Evolutionary conservation across 2,888 invertebrate genomes (phyloP), one percentile per base, ranked within the genome.

Genomic region (Melanargia galathea): DNA sequence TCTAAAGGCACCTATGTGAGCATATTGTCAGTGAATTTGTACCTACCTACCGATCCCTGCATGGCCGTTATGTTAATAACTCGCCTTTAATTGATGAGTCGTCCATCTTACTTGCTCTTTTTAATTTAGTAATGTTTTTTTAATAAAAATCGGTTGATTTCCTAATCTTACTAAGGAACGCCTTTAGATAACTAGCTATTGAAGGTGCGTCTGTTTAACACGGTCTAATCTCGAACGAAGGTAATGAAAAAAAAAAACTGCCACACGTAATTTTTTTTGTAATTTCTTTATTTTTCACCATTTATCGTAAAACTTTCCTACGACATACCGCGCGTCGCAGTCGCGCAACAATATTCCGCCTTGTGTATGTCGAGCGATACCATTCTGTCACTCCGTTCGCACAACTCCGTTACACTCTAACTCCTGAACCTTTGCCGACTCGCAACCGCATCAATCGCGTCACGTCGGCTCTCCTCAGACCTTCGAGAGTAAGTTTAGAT

Each of bases 251-350:
- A 49, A n/a, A n/a, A 16, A 35, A 52, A 52, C 52, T 35, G 35
- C 20, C 10, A 11, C 16, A 20, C 6, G 60, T 69, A 64, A 60
- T 2, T 62, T 69, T 84, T 87, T 90, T 90, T 88, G 83, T 87
- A 87, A 84, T 90, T 90, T 90, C 84, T 90, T 90, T 89, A 89
- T 88, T 90, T 88, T 89, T 89, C 88, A 90, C 90, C 90, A 90
- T 91, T 91, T 91, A 91, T 91, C 90, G 87, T 90, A 90, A 91
- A 90, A 89, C 89, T 87, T 87, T 86, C 89, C 86, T 88, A 90
- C 85, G 87, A 86, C 87, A 88, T 84, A 86, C 87, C 86, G 86
- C 87, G 86, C 87, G 84, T 87, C 84, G 83, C 87, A 83, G 82
- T 82, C 86, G 86, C 89, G 87, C 86, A 80, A 88, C 89, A 80